Conservation (phyloP, 2,113 vertebrate species). For the Nycticryphes semicollaris region DNA sequence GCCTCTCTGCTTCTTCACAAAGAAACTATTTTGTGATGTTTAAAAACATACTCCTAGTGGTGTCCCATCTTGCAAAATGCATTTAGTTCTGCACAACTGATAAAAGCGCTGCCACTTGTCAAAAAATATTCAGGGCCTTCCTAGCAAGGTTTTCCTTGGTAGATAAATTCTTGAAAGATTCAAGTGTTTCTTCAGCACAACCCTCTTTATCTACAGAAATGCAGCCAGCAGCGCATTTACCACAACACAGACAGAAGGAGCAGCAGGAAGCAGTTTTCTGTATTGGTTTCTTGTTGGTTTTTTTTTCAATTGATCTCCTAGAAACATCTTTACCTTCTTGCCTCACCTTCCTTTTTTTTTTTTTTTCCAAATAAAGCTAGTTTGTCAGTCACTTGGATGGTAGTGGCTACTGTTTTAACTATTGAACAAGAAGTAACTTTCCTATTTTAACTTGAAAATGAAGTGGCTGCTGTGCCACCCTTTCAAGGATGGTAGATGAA, state of each 20-base stretch:
- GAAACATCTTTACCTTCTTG: neutral
- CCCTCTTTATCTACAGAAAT: neutral
- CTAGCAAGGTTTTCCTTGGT: neutral
- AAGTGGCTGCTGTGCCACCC: neutral
- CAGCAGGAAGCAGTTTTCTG: neutral
- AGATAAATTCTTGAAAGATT: neutral
- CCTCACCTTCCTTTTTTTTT: neutral
- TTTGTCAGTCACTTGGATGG: neutral
- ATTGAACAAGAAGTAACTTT: neutral
- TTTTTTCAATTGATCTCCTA: neutral
- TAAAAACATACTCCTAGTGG: neutral
- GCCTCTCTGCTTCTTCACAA: neutral
- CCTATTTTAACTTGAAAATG: neutral
- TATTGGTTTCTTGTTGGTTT: accelerated
- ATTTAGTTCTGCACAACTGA: neutral
- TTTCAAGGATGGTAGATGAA: neutral
- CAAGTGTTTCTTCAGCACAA: neutral
- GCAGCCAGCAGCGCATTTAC: neutral
- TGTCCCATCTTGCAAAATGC: neutral
- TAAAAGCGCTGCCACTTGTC: neutral
- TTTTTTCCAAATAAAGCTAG: neutral
- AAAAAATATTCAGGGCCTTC: neutral
- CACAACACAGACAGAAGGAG: accelerated
- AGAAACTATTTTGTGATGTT: neutral
- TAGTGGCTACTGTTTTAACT: neutral